These are phyloP conservation scores for Chaunax sp. DNA, from an alignment of 2,797 vertebrate genomes.

Conservation along the genomic window DNA sequence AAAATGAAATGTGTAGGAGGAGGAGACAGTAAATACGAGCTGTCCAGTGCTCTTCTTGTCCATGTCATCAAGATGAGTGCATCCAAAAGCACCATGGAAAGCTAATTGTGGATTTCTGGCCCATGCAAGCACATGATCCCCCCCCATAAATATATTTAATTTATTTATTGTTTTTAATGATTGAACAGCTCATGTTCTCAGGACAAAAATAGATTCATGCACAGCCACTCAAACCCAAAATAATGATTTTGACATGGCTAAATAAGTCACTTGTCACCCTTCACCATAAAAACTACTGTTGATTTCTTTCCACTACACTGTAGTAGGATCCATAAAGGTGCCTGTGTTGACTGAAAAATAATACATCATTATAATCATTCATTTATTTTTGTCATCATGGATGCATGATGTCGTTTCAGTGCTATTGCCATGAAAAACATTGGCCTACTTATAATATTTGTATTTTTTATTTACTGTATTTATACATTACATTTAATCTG, in stretches of 20 bases:
- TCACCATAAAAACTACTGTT: conserved; percentile 14
- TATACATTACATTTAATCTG: no score
- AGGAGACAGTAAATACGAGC: conserved; percentile 75
- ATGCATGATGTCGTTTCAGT: no score
- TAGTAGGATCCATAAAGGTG: background rate
- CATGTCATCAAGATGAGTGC: conserved; percentile 71
- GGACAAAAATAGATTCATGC: conserved; percentile 22
- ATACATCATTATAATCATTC: no score
- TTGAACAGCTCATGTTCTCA: conserved; percentile 17
- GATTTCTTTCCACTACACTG: conserved; percentile 9
- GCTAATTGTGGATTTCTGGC: conserved; percentile 61
- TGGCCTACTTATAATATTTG: no score
- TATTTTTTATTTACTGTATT: no score
- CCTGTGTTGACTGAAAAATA: no score
- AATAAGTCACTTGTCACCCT: conserved; percentile 34
- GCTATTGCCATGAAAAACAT: no score
- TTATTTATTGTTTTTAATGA: conserved; percentile 40
- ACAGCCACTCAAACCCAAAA: conserved; percentile 20
- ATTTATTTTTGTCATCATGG: no score
- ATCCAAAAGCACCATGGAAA: conserved; percentile 57
- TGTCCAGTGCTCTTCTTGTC: conserved; percentile 59
- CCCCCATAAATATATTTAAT: conserved; percentile 25
- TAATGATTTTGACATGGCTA: conserved; percentile 17
- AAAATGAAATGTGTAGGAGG: conserved; percentile 73
- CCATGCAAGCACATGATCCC: conserved; percentile 32